Percentiles rank a stretch among this genome's conserved stretches.
These are phyloP conservation scores for Poecilobothrus nobilitatus DNA, from an alignment of 2,888 invertebrate species.

Conservation along the genomic window DNA sequence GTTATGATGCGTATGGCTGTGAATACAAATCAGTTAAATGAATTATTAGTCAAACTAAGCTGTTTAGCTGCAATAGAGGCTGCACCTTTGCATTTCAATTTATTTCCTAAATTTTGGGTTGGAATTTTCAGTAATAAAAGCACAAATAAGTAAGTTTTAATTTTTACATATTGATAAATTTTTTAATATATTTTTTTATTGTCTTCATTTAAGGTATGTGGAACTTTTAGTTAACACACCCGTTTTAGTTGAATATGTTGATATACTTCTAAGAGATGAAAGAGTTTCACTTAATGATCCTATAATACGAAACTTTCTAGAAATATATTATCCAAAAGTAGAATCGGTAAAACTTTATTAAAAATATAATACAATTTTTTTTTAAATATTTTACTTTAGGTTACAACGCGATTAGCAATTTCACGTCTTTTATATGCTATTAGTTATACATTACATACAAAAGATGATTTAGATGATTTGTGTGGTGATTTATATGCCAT, in stretches of 20 bases:
- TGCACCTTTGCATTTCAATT: conserved; percentile 75
- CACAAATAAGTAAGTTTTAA: conserved; percentile 41
- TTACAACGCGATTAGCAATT: conserved; percentile 40
- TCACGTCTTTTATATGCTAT: conserved; percentile 43
- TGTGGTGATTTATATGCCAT: conserved; percentile 44
- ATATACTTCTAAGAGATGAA: conserved; percentile 82
- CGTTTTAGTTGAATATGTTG: conserved; percentile 81
- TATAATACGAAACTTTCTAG: conserved; percentile 78
- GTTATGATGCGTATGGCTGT: conserved; percentile 76
- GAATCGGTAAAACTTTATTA: conserved; percentile 5
- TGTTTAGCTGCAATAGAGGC: conserved; percentile 87
- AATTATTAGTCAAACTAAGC: conserved; percentile 75
- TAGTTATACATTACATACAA: conserved; percentile 42
- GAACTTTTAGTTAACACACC: conserved; percentile 72
- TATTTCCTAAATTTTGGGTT: conserved; percentile 87
- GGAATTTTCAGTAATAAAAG: conserved; percentile 62
- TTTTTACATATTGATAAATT: conserved; percentile 9
- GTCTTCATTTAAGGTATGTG: conserved; percentile 58
- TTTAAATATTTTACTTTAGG: conserved; percentile 25
- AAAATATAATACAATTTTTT: neutral
- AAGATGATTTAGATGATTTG: conserved; percentile 42
- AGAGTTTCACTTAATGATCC: conserved; percentile 75
- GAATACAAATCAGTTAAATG: conserved; percentile 76
- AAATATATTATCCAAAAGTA: conserved; percentile 84
- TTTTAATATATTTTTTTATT: neutral